These are phyloP conservation scores for Clarias platycephalus DNA, from an alignment of 2,797 vertebrate species.

Conservation along the genomic window DNA sequence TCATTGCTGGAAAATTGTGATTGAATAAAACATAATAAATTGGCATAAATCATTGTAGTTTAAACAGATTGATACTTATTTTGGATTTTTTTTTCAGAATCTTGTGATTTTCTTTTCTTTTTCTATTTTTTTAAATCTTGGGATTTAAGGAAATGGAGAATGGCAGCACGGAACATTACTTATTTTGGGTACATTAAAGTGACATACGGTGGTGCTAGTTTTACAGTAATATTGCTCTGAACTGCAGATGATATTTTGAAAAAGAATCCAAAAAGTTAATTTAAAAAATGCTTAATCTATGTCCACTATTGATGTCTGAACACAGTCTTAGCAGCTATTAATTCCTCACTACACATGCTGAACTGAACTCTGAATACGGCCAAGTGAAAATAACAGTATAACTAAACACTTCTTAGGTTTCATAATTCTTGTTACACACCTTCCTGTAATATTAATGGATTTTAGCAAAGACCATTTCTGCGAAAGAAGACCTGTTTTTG, in stretches of 20 bases:
- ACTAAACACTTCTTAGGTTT: neutral
- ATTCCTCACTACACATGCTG: neutral
- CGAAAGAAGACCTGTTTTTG: neutral
- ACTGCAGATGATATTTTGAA: too few species aligned
- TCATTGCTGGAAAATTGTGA: too few species aligned
- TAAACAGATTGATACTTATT: too few species aligned
- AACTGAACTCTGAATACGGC: neutral
- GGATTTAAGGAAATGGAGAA: too few species aligned
- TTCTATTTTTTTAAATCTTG: too few species aligned
- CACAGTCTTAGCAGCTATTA: neutral
- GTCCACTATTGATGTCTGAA: neutral
- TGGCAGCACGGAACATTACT: too few species aligned
- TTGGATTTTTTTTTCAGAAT: too few species aligned
- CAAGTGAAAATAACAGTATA: neutral
- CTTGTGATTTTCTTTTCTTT: too few species aligned
- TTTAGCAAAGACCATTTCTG: neutral
- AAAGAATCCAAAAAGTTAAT: too few species aligned
- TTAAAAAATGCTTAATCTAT: neutral
- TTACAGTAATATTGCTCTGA: neutral
- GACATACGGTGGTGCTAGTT: neutral
- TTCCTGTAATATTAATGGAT: neutral
- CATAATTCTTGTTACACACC: neutral
- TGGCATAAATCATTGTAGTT: too few species aligned
- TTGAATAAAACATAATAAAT: too few species aligned
- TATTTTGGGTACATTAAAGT: neutral